Evolutionary conservation across 2,797 vertebrate genomes (phyloP).

Genomic region (Aulostomus chinensis): DNA sequence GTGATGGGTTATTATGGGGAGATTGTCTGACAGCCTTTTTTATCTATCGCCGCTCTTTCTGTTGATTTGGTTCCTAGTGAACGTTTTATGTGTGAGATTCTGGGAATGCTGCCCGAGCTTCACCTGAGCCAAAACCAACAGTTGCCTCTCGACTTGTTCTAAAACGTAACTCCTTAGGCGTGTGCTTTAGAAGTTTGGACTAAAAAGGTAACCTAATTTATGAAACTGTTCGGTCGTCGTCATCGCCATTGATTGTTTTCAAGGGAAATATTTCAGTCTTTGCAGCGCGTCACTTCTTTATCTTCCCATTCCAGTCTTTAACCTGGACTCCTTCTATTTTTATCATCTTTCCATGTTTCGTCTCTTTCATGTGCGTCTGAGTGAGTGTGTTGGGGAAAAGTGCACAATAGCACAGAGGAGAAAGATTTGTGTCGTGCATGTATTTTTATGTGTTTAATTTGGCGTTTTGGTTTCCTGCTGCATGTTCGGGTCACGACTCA

Average conservation of each 20-base stretch:
- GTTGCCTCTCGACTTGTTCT: slow-evolving; percentile 6
- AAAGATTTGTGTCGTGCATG: slow-evolving; percentile 21
- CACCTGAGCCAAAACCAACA: slow-evolving; percentile 50
- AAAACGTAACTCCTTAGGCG: background rate
- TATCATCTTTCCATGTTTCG: background rate
- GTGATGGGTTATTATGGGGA: too few species aligned
- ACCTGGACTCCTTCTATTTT: background rate
- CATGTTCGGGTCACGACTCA: slow-evolving; percentile 41
- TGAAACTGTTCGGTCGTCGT: background rate
- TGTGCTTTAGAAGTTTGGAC: background rate
- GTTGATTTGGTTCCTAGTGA: slow-evolving; percentile 24
- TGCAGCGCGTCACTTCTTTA: background rate
- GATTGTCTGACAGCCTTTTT: background rate
- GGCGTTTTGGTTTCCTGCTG: slow-evolving; percentile 60
- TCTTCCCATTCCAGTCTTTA: background rate
- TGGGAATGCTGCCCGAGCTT: slow-evolving; percentile 15
- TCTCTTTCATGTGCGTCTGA: slow-evolving; percentile 4
- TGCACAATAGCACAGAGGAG: slow-evolving; percentile 10
- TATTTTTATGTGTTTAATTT: slow-evolving; percentile 57
- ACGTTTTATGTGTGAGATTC: slow-evolving; percentile 21
- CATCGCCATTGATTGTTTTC: background rate
- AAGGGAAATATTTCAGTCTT: background rate
- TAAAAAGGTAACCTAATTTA: background rate
- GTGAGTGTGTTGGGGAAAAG: too few species aligned
- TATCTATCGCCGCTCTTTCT: slow-evolving; percentile 22